These are phyloP conservation scores for Channa striata DNA, from an alignment of 2,797 vertebrate species.

Conservation along the genomic window DNA sequence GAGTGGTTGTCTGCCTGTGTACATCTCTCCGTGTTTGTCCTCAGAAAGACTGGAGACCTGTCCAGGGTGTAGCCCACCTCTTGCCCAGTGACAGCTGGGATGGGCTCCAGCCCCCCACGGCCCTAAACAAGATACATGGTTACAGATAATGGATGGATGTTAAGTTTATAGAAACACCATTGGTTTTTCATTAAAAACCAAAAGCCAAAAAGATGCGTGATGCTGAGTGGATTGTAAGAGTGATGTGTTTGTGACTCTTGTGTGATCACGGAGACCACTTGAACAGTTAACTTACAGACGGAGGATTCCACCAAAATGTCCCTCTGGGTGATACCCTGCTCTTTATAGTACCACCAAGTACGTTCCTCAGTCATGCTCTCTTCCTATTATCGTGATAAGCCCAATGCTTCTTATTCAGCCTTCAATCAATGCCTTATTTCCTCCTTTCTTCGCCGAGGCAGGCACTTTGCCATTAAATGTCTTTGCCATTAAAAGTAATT, in stretches of 20 bases:
- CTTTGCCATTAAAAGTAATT: constrained; percentile 54
- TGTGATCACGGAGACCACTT: not conserved
- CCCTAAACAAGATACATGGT: too few relatives aligned
- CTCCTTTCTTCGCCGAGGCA: constrained; percentile 16
- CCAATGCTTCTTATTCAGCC: constrained; percentile 27
- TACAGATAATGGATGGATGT: too few relatives aligned
- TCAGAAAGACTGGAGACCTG: too few relatives aligned
- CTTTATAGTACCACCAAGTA: constrained; percentile 36
- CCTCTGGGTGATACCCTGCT: constrained; percentile 23
- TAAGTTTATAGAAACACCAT: too few relatives aligned
- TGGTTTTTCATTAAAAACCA: not conserved
- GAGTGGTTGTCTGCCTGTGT: too few relatives aligned
- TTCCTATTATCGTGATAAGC: constrained; percentile 41
- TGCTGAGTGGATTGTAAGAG: not conserved
- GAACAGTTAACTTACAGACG: constrained; percentile 7
- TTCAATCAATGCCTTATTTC: constrained; percentile 60
- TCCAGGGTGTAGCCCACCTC: too few relatives aligned
- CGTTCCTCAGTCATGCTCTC: constrained; percentile 34
- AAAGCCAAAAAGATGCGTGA: constrained; percentile 20
- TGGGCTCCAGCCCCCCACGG: too few relatives aligned
- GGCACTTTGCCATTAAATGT: constrained; percentile 48
- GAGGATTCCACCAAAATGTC: constrained; percentile 4
- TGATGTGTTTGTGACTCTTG: constrained; percentile 12
- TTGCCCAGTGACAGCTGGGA: too few relatives aligned
- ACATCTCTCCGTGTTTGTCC: too few relatives aligned